Evolutionary conservation across 2,113 vertebrate species (phyloP), one percentile per base, ranked within the genome.

Genomic region (Rhinoderma darwinii): DNA sequence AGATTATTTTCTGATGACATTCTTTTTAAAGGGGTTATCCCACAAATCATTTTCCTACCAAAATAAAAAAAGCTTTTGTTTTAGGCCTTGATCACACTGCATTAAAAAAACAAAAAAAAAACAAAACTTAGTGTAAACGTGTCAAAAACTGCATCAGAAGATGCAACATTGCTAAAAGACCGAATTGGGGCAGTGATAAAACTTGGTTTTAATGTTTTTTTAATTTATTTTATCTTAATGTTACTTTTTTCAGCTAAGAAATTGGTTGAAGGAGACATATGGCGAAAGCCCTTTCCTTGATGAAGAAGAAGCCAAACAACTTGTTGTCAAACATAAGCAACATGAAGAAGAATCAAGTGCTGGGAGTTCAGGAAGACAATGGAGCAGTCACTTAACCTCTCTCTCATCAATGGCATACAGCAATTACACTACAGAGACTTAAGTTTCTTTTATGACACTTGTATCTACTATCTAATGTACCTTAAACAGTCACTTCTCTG

Each of bases 281-380:
- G 96, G 97, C 35, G 96, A 97, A 88, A 97, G 90, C 91, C 95
- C 96, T 73, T 94, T 98, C 91, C 94, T 89, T 74, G 97, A 99
- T 66, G 93, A 95, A 63, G 96, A 96, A 89, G 95, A 96, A 90
- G 92, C 97, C 85, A 94, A 92, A 85, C 92, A 85, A 87, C 94
- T 99, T 89, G 94, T 98, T 86, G 92, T 92, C 88, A 96, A 95
- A 89, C 94, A 95, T 83, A 94, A 92, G 90, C 90, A 92, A 43
- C 88, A 91, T 86, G 89, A 92, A 30, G 59, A 87, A 82, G 75
- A 93, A 72, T 61, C 85, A 10, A 92, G 18, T 68, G 88, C 91
- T 7, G 86, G 92, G 30, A 74, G 51, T 82, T 87, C 86, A 1
- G 59, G 90, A 50, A 92, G 94, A 88, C 93, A 92, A 63, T 95